Base-by-base conservation (phyloP, 35 echinoderm and acorn worm genomes). In the Anneissia japonica region DNA sequence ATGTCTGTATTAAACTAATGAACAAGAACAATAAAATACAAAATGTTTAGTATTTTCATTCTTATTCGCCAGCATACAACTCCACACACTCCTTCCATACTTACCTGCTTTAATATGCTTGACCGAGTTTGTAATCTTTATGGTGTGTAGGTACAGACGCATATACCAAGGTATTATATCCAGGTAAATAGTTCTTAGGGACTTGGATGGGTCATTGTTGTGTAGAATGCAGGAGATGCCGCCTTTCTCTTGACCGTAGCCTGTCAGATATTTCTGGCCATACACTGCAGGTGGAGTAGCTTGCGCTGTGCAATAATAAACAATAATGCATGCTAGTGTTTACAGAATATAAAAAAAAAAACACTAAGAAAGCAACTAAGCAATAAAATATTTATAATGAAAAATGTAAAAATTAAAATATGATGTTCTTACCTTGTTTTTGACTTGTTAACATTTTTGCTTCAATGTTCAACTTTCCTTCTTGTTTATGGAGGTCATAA, bases 151-250 rank as follows among this genome's bases (percentile, higher is more conserved):
- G 37, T 97, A 93, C 0, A 97, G 85, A 64, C 94, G 90, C 19
- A 97, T 83, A 64, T 78, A 97, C 94, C 94, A 97, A 7, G 94
- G 94, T 17, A 97, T 75, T 0, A 80, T 97, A 75, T 97, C 94
- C 56, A 93, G 82, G 85, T 97, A 97, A 0, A 97, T 72, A 3
- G 91, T 82, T n/a, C 80, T 81, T 16, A 93, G 37, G 34, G 81
- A 55, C 2, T 85, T 72, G 79, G 38, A 74, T 4, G 81, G 84
- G 35, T 97, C 39, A 85, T 88, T 90, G 81, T 93, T 90, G 79
- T 90, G 86, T 29, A 97, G 79, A 29, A 85, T 46, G 19, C 88
- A 93, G 6, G 83, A 93, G 34, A 97, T 88, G 0, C 94, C 94
- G 11, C 94, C 91, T 14, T 82, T 93, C 88, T 97, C 94, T 76